phyloP scores from a whole-genome alignment of 2,888 invertebrate species.

The Apomyelois bistriatella region DNA sequence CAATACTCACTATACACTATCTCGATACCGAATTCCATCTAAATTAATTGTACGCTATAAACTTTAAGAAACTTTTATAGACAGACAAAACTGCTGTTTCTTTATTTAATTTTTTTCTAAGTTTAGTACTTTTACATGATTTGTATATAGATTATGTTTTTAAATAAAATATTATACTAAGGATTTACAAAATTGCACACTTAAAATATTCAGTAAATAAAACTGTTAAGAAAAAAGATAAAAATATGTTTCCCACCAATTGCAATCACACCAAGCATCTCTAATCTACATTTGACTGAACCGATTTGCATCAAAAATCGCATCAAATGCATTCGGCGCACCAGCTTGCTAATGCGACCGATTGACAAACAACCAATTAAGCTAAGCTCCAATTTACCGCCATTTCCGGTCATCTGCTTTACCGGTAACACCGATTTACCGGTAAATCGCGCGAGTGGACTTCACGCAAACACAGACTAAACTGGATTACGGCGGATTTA shows the following conservation, averaged over 20 bases:
- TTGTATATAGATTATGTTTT: too few relatives aligned
- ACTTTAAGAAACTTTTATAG: too few relatives aligned
- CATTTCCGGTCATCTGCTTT: conserved; percentile 1
- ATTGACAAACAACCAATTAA: conserved; percentile 12
- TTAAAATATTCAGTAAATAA: too few relatives aligned
- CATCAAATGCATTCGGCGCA: neutral
- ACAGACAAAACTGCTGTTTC: too few relatives aligned
- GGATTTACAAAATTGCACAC: too few relatives aligned
- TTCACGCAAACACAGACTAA: conserved; percentile 13
- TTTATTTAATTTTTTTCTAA: too few relatives aligned
- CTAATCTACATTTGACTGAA: neutral
- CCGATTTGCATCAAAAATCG: conserved; percentile 6
- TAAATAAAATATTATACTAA: too few relatives aligned
- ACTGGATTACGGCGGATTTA: conserved; percentile 13
- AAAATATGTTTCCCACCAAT: neutral
- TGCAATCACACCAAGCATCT: neutral
- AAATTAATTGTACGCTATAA: too few relatives aligned
- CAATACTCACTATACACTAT: too few relatives aligned
- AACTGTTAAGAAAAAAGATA: too few relatives aligned
- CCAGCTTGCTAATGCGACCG: neutral
- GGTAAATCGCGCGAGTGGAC: conserved; percentile 14
- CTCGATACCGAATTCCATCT: too few relatives aligned
- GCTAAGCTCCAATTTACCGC: conserved; percentile 5
- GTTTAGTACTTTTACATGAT: too few relatives aligned
- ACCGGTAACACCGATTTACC: conserved; percentile 11